These are phyloP conservation scores for Calyptommatus sinebrachiatus DNA, from an alignment of 2,113 vertebrate genomes.

Conservation along the genomic window DNA sequence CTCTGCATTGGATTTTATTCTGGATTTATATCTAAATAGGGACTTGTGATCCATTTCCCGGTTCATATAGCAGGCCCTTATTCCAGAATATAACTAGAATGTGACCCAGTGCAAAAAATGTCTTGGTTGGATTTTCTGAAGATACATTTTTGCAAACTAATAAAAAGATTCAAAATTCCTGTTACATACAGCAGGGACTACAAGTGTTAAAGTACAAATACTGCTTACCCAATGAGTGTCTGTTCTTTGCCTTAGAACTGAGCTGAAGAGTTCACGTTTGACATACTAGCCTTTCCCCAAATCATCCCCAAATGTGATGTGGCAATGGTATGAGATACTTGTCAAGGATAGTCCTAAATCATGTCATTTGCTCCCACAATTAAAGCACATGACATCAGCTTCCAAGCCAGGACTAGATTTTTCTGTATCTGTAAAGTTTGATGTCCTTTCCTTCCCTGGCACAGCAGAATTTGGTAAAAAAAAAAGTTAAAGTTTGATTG, in stretches of 20 bases:
- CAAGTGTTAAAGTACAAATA: not conserved
- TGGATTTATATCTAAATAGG: too few species aligned
- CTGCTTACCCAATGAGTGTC: too few species aligned
- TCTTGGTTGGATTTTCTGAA: too few species aligned
- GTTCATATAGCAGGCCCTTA: too few species aligned
- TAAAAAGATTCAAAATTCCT: too few species aligned
- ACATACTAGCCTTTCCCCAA: not conserved
- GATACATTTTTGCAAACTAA: too few species aligned
- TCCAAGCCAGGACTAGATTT: not conserved
- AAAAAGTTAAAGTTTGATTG: not conserved
- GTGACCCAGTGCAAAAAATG: too few species aligned
- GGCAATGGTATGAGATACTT: not conserved
- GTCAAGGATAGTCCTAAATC: not conserved
- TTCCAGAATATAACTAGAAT: too few species aligned
- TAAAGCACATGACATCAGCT: not conserved
- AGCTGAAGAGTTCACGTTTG: not conserved
- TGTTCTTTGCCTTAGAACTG: not conserved
- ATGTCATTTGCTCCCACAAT: not conserved
- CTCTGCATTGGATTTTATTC: too few species aligned
- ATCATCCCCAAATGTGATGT: not conserved
- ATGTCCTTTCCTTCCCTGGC: not conserved
- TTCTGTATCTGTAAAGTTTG: not conserved
- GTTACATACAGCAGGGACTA: too few species aligned
- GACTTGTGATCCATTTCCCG: too few species aligned
- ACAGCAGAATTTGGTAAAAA: not conserved